Conservation (phyloP, 2,113 vertebrate species). For the Reinhardtius hippoglossoides region DNA sequence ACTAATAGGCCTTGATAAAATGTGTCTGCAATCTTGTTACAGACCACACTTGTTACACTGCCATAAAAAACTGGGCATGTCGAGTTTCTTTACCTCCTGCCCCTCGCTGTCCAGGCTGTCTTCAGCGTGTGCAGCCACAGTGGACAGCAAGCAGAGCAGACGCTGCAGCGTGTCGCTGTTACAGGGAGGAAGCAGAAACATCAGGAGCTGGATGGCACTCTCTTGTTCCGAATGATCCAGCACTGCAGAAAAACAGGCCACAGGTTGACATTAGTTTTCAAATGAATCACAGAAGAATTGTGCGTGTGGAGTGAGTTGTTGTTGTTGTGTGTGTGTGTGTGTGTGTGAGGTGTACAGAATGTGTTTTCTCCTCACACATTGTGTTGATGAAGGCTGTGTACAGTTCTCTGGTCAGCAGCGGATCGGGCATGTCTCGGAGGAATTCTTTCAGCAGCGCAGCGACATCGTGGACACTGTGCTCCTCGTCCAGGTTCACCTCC, state of each 20-base stretch:
- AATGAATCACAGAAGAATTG: neutral
- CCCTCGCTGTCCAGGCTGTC: constrained; percentile 86
- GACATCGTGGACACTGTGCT: constrained; percentile 95
- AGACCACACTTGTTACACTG: neutral
- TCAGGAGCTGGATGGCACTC: constrained; percentile 89
- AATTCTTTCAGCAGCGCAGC: constrained; percentile 97
- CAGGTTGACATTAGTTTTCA: neutral
- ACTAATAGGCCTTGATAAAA: neutral
- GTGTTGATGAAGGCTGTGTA: constrained; percentile 96
- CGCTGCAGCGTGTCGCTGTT: constrained; percentile 96
- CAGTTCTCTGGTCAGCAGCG: constrained; percentile 94
- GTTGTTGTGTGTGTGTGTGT: neutral
- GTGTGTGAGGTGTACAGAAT: neutral
- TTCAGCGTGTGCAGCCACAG: constrained; percentile 90
- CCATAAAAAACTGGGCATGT: neutral
- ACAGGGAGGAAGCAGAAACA: constrained; percentile 96
- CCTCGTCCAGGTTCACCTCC: constrained; percentile 91
- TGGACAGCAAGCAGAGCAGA: constrained; percentile 92
- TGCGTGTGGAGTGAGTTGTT: neutral
- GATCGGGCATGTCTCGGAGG: constrained; percentile 95
- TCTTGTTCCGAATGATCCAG: constrained; percentile 90
- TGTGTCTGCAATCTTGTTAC: neutral
- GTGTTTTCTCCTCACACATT: constrained; percentile 83
- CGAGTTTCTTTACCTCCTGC: constrained; percentile 82
- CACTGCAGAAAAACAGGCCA: constrained; percentile 80